These are phyloP conservation scores for Chlorodrepanis virens DNA, from an alignment of 2,113 vertebrate species.

Conservation along the genomic window DNA sequence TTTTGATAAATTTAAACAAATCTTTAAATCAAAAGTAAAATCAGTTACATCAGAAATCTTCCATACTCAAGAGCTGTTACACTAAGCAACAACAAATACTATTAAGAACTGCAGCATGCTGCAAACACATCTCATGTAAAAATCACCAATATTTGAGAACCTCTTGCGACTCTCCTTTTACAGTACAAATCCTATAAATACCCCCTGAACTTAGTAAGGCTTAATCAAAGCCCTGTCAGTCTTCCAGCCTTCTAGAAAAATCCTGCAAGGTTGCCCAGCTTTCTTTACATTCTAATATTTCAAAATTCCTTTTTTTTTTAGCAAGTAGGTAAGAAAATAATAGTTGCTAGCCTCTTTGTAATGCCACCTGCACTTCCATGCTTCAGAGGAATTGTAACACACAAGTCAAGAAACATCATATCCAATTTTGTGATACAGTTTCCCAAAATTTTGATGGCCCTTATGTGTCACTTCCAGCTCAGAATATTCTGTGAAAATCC, in stretches of 20 bases:
- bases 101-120: neutral
- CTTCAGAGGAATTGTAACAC: neutral
- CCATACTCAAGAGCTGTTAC: neutral
- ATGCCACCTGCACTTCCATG: neutral
- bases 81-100: neutral
- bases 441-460: neutral
- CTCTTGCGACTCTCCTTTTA: neutral
- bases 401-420: neutral
- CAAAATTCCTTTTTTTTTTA: neutral
- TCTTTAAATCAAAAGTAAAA: neutral
- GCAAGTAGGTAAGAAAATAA: neutral
- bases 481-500: neutral
- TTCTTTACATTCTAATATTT: neutral
- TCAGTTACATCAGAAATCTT: neutral
- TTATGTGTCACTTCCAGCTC: neutral
- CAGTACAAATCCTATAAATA: neutral
- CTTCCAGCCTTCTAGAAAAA: neutral
- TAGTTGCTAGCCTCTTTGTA: neutral
- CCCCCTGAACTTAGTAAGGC: neutral
- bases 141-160: neutral
- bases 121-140: neutral
- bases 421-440: neutral
- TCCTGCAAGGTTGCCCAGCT: neutral
- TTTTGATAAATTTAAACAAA: neutral
- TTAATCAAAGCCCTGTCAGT: neutral